phyloP scores from a whole-genome alignment of 1,140 invertebrate species.

The Trachymyrmex cornetzi region DNA sequence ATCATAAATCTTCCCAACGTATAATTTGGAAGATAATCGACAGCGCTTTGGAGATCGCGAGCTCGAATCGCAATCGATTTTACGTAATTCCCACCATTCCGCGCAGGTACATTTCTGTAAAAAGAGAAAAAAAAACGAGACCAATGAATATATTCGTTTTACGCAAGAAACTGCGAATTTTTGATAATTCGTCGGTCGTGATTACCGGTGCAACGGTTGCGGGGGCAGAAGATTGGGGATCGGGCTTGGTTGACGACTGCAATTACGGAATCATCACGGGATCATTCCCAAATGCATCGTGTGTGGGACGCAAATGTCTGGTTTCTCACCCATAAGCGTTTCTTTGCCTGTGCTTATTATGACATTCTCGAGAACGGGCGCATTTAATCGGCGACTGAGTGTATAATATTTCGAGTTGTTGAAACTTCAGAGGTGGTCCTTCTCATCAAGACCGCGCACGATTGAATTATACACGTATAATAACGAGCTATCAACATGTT shows the following conservation, averaged over 20 bases:
- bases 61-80: background rate
- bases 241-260: conserved; percentile 40
- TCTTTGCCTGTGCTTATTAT: conserved; percentile 40
- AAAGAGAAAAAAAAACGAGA: background rate
- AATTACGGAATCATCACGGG: conserved; percentile 70
- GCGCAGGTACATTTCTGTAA: background rate
- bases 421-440: conserved; percentile 37
- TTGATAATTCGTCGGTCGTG: conserved; percentile 49
- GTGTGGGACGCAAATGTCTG: conserved; percentile 46
- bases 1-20: conserved; percentile 34
- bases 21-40: conserved; percentile 45
- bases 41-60: conserved; percentile 1
- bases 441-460: background rate
- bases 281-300: conserved; percentile 8
- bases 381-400: conserved; percentile 26
- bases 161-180: conserved; percentile 8
- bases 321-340: conserved; percentile 24
- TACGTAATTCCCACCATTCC: conserved; percentile 51
- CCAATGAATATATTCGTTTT: conserved; percentile 2
- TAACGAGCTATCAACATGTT: conserved; percentile 38
- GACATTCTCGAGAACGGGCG: conserved; percentile 4
- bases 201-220: conserved; percentile 42
- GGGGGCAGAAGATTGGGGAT: conserved; percentile 38
- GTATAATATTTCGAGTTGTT: background rate
- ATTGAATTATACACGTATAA: conserved; percentile 24